These are phyloP conservation scores for Polyodon spathula DNA, from an alignment of 2,113 vertebrate genomes.

Conservation along the genomic window DNA sequence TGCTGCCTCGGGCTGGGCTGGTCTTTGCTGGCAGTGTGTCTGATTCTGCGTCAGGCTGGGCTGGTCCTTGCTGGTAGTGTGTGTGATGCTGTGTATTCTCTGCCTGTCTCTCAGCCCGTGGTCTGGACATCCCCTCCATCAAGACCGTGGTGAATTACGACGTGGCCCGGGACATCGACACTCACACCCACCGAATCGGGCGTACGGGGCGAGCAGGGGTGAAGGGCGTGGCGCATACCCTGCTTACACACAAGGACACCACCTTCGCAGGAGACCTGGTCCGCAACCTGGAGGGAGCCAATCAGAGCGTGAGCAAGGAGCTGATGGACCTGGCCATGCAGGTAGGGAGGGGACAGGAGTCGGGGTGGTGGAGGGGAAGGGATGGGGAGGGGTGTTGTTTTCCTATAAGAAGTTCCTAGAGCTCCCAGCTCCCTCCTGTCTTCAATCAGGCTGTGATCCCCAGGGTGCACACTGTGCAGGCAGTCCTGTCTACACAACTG, in stretches of 20 bases:
- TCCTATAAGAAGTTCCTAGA: too few relatives aligned
- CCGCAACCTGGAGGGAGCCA: conserved; percentile 94
- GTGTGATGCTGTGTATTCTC: neutral
- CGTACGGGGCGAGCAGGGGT: conserved; percentile 91
- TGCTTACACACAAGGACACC: conserved; percentile 88
- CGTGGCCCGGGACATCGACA: conserved; percentile 93
- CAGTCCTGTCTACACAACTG: too few relatives aligned
- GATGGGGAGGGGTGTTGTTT: too few relatives aligned
- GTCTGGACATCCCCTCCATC: conserved; percentile 94
- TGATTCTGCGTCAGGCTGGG: too few relatives aligned
- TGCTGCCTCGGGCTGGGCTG: too few relatives aligned
- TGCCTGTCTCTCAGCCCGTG: conserved; percentile 64
- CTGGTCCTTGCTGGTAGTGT: neutral
- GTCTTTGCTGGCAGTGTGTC: too few relatives aligned
- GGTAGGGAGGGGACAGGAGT: too few relatives aligned
- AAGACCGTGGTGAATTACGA: conserved; percentile 96
- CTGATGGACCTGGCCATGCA: conserved; percentile 95
- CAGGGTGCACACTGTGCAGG: too few relatives aligned
- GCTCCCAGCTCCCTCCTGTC: too few relatives aligned
- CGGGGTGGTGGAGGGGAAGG: too few relatives aligned
- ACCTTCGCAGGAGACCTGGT: conserved; percentile 93
- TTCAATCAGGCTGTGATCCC: too few relatives aligned
- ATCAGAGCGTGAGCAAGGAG: conserved; percentile 87
- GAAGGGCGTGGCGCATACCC: conserved; percentile 88
- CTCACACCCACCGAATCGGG: conserved; percentile 90